Evolutionary conservation across 2,888 invertebrate species (phyloP).

Genomic region (Acleris cristana): DNA sequence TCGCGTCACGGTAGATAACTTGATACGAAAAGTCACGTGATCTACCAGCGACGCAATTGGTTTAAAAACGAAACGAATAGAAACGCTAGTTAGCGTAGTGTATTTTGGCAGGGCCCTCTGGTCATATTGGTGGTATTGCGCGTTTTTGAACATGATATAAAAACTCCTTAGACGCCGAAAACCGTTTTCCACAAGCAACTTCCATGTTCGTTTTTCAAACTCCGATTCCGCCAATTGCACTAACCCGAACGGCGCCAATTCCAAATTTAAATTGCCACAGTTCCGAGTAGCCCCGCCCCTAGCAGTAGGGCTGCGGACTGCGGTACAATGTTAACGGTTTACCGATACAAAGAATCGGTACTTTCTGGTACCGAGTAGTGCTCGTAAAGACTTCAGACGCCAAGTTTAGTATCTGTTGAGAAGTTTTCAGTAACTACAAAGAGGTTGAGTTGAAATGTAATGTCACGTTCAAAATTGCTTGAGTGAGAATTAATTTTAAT

Average conservation of each 20-base stretch:
- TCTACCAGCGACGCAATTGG: no score
- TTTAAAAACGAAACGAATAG: no score
- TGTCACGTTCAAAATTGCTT: slow-evolving; percentile 28
- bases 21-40: no score
- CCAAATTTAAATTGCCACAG: slow-evolving; percentile 54
- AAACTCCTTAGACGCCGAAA: no score
- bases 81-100: no score
- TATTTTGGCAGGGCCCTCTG: no score
- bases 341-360: slow-evolving; percentile 42
- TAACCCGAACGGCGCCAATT: slow-evolving; percentile 55
- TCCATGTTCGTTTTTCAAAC: not conserved
- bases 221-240: slow-evolving; percentile 11
- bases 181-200: not conserved
- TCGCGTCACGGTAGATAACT: no score
- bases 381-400: slow-evolving; percentile 68
- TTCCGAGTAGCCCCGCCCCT: slow-evolving; percentile 46
- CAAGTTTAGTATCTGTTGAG: slow-evolving; percentile 67
- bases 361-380: slow-evolving; percentile 56
- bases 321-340: slow-evolving; percentile 52
- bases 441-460: slow-evolving; percentile 45
- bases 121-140: no score
- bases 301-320: slow-evolving; percentile 9
- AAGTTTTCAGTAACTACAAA: slow-evolving; percentile 63
- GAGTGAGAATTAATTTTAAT: no score
- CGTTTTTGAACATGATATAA: no score